Evolutionary conservation across 1,140 invertebrate species (phyloP).

Genomic region (Ceratoteleas bidentatus): DNA sequence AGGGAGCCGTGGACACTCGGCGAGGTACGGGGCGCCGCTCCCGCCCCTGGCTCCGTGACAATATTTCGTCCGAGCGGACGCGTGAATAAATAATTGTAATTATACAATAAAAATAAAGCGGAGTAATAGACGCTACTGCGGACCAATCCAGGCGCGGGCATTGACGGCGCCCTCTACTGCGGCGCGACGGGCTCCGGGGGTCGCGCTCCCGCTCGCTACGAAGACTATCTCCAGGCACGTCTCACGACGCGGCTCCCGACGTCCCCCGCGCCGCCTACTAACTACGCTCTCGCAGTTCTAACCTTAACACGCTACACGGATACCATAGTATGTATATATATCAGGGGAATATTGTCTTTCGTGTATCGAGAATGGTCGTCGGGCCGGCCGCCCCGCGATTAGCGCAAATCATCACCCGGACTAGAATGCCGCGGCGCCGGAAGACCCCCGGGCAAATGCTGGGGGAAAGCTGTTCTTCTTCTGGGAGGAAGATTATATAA

Average conservation of each 20-base stretch:
- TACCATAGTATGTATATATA: constrained; percentile 49
- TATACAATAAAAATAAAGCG: too few relatives aligned
- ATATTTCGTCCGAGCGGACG: too few relatives aligned
- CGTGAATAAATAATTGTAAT: too few relatives aligned
- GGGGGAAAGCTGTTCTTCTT: too few relatives aligned
- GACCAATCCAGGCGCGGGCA: too few relatives aligned
- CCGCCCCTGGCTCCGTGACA: too few relatives aligned
- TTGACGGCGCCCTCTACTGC: too few relatives aligned
- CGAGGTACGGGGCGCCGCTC: too few relatives aligned
- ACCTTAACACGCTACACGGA: constrained; percentile 71
- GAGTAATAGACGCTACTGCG: too few relatives aligned
- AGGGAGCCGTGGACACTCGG: too few relatives aligned
- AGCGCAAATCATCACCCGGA: neutral
- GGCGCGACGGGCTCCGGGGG: neutral
- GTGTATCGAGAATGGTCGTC: constrained; percentile 73
- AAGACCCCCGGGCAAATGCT: too few relatives aligned
- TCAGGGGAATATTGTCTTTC: constrained; percentile 79
- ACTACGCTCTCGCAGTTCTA: constrained; percentile 63
- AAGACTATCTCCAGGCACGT: constrained; percentile 67
- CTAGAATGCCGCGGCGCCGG: neutral
- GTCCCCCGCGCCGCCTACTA: constrained; percentile 34
- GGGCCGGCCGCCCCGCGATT: constrained; percentile 27
- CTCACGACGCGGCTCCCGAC: constrained; percentile 1
- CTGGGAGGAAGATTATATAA: too few relatives aligned
- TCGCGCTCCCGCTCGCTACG: constrained; percentile 27